phyloP scores from a whole-genome alignment of 2,888 invertebrate genomes.

The Clunio marinus region DNA sequence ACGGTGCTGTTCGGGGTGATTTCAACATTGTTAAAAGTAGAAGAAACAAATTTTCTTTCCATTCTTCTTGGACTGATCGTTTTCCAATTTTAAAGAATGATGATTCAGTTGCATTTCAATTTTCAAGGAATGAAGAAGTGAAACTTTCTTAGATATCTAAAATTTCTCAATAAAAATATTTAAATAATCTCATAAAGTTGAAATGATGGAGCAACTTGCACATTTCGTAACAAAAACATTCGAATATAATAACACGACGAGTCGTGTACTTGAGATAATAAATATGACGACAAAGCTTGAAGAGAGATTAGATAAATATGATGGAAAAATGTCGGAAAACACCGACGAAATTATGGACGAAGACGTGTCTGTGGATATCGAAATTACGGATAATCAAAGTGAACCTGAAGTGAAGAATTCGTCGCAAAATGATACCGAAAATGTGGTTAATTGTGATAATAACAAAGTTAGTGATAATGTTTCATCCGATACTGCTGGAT shows the following conservation, averaged over 20 bases:
- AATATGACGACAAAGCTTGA: conserved; percentile 46
- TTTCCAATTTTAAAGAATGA: neutral
- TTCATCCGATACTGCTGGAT: conserved; percentile 10
- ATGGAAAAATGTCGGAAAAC: conserved; percentile 37
- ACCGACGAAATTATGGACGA: conserved; percentile 43
- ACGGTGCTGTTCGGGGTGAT: neutral
- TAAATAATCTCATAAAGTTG: too few species aligned
- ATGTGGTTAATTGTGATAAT: conserved; percentile 35
- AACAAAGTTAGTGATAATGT: conserved; percentile 29
- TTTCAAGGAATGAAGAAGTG: conserved; percentile 2
- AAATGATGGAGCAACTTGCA: conserved; percentile 77
- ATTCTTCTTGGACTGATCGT: conserved; percentile 1
- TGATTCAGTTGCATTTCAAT: conserved; percentile 9
- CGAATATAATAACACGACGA: conserved; percentile 55
- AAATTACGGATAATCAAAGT: conserved; percentile 47
- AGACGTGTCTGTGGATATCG: conserved; percentile 52
- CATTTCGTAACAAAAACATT: conserved; percentile 87
- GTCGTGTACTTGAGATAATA: conserved; percentile 48
- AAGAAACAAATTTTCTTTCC: conserved; percentile 24
- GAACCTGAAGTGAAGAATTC: neutral
- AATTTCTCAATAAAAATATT: too few species aligned
- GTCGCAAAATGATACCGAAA: neutral
- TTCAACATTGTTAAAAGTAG: neutral
- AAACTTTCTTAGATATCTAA: too few species aligned
- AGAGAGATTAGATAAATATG: conserved; percentile 36